phyloP scores from a whole-genome alignment of 1,140 invertebrate genomes.

The Diachasma alloeum region DNA sequence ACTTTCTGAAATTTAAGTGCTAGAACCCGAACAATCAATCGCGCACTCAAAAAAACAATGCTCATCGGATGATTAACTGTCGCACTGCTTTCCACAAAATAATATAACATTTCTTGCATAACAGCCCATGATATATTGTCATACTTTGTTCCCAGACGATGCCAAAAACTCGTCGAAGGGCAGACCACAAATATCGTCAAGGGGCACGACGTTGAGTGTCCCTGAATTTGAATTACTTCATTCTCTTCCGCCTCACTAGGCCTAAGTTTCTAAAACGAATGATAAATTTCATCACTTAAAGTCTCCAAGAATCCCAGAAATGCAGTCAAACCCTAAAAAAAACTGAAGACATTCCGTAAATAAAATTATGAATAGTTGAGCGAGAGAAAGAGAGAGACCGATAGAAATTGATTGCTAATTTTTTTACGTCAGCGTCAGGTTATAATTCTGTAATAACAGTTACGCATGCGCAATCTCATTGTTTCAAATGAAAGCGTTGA shows the following conservation, averaged over 20 bases:
- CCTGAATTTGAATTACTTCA: not conserved
- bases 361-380: not conserved
- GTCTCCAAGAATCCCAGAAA: too few relatives aligned
- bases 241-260: not conserved
- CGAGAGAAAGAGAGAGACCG: not conserved
- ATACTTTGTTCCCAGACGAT: not conserved
- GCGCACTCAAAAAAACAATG: not conserved
- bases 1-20: not conserved
- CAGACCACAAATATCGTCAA: not conserved
- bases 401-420: not conserved
- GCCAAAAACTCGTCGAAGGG: slow-evolving; percentile 2
- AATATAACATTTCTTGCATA: slow-evolving; percentile 30
- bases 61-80: not conserved
- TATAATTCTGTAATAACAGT: not conserved
- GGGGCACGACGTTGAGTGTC: not conserved
- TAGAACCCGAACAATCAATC: not conserved
- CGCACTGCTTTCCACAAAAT: not conserved
- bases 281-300: not conserved
- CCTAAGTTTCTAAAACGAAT: not conserved
- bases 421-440: not conserved
- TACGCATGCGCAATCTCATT: not conserved
- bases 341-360: too few relatives aligned
- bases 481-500: not conserved
- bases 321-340: too few relatives aligned
- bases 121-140: slow-evolving; percentile 26